phyloP scores from a whole-genome alignment of 2,113 vertebrate genomes.

The Phylloscopus whistleri region DNA sequence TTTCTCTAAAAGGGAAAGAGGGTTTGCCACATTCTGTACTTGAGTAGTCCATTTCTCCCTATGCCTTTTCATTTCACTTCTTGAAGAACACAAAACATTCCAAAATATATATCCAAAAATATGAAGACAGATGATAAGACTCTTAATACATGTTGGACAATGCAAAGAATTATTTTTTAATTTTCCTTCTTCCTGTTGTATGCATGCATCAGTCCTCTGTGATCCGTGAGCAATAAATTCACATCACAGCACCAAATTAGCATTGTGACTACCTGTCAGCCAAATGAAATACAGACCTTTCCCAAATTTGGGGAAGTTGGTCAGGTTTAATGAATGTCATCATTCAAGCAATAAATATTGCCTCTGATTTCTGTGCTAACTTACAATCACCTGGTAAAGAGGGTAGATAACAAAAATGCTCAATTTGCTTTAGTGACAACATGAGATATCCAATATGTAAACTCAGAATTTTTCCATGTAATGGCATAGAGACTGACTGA shows the following conservation, averaged over 20 bases:
- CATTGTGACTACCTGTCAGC: not conserved
- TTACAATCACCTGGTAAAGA: not conserved
- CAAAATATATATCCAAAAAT: not conserved
- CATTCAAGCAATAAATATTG: not conserved
- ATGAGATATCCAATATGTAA: not conserved
- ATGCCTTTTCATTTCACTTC: conserved; percentile 33
- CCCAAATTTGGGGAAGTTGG: not conserved
- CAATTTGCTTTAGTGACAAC: not conserved
- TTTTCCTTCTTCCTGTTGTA: not conserved
- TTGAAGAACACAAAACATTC: not conserved
- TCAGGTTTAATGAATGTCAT: not conserved
- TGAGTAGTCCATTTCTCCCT: not conserved
- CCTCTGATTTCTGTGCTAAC: not conserved
- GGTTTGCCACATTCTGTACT: conserved; percentile 2
- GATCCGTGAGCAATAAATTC: conserved; percentile 6
- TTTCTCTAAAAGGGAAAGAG: conserved; percentile 6
- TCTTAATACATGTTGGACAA: not conserved
- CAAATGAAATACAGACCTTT: not conserved
- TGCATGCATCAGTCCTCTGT: not conserved
- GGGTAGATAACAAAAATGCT: not conserved
- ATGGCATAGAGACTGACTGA: not conserved
- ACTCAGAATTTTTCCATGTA: not conserved
- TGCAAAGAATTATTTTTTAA: not conserved
- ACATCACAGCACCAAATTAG: not conserved
- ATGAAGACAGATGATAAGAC: conserved; percentile 13